Evolutionary conservation across 2,797 vertebrate genomes (phyloP).

Genomic region (Cottoperca gobio): DNA sequence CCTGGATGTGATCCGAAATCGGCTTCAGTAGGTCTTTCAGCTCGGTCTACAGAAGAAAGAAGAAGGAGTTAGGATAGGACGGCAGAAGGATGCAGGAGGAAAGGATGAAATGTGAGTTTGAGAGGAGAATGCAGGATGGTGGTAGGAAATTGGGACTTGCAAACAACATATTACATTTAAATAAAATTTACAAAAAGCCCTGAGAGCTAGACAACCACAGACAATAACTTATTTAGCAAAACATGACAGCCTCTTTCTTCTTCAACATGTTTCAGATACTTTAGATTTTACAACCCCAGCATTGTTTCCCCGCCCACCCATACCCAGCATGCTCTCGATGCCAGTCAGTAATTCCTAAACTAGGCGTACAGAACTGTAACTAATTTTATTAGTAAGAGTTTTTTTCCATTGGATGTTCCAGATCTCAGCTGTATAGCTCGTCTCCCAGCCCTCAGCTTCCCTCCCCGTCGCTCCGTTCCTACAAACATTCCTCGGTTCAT

Average conservation of each 20-base stretch:
- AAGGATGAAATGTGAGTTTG: neutral
- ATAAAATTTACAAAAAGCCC: neutral
- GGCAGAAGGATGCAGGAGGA: neutral
- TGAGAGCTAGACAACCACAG: neutral
- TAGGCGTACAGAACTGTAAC: conserved; percentile 40
- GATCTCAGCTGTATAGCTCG: conserved; percentile 52
- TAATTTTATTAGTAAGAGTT: conserved; percentile 58
- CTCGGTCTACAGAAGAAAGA: conserved; percentile 82
- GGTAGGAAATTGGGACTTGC: neutral
- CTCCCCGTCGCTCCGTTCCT: conserved; percentile 49
- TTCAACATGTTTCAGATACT: conserved; percentile 26
- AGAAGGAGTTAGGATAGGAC: neutral
- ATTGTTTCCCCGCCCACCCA: neutral
- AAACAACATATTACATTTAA: conserved; percentile 4
- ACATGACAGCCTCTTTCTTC: conserved; percentile 2
- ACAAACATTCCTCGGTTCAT: conserved; percentile 79
- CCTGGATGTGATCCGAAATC: conserved; percentile 95
- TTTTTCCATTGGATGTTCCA: conserved; percentile 76
- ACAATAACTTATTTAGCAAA: neutral
- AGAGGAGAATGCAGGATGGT: neutral
- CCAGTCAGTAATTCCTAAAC: conserved; percentile 57
- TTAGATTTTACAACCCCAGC: neutral
- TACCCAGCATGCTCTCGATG: neutral
- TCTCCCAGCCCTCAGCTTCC: conserved; percentile 54
- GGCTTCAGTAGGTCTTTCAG: conserved; percentile 91